phyloP scores from a whole-genome alignment of 2,113 vertebrate genomes.

The Tonatia bakeri region DNA sequence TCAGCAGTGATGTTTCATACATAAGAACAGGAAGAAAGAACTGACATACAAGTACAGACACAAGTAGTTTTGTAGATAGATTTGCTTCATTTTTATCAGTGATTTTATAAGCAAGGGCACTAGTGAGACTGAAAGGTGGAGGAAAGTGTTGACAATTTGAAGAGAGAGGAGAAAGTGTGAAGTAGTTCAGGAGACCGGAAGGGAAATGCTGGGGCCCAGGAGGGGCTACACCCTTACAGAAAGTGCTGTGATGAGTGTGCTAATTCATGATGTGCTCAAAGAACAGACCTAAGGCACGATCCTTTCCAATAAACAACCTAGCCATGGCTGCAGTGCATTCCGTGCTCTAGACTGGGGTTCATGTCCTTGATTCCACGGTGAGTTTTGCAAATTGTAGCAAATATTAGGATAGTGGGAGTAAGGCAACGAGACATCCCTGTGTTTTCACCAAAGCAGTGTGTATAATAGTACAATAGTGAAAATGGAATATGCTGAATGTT shows the following conservation, averaged over 20 bases:
- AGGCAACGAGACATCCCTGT: neutral
- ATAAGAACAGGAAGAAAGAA: neutral
- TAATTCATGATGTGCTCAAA: neutral
- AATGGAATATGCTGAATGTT: neutral
- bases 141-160: neutral
- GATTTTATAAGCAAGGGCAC: neutral
- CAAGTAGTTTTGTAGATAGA: neutral
- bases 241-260: neutral
- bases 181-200: neutral
- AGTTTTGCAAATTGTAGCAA: neutral
- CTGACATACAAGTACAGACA: neutral
- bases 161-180: neutral
- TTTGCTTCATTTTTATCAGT: neutral
- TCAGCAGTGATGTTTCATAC: neutral
- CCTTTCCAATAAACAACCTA: neutral
- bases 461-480: neutral
- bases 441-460: neutral
- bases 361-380: neutral
- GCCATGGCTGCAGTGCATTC: rapidly evolving
- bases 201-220: neutral
- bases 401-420: neutral
- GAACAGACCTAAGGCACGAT: neutral
- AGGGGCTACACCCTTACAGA: neutral
- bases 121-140: neutral
- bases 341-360: neutral